Evolutionary conservation across 1,140 invertebrate genomes (phyloP).

Genomic region (Cydia fagiglandana): DNA sequence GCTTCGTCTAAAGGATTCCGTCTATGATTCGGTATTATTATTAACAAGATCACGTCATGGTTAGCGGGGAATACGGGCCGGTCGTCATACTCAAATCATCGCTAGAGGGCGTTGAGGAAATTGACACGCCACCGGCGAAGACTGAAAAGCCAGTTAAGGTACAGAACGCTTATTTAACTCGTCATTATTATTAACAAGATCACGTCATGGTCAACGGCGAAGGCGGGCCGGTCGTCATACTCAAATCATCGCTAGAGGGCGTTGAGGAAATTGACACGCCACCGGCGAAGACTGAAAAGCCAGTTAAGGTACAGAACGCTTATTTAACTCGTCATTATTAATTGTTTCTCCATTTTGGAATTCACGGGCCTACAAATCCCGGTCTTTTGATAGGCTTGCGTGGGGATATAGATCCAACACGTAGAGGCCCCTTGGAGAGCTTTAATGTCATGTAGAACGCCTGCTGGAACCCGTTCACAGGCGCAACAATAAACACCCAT

Average conservation of each 20-base stretch:
- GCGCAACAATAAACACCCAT: too few relatives aligned
- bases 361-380: too few relatives aligned
- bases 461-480: too few relatives aligned
- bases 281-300: neutral
- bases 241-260: conserved; percentile 40
- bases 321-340: neutral
- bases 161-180: too few relatives aligned
- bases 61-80: conserved; percentile 48
- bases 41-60: conserved; percentile 48
- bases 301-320: neutral
- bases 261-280: neutral
- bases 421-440: too few relatives aligned
- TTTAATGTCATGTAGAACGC: too few relatives aligned
- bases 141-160: neutral
- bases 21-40: too few relatives aligned
- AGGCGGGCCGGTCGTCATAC: conserved; percentile 48
- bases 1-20: too few relatives aligned
- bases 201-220: conserved; percentile 54
- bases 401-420: too few relatives aligned
- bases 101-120: neutral
- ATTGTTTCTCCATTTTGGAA: too few relatives aligned
- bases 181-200: conserved; percentile 32
- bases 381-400: too few relatives aligned
- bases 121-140: neutral
- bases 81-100: conserved; percentile 51